Evolutionary conservation across 1,140 invertebrate genomes (phyloP), one percentile per base, ranked within the genome.

Genomic region (Brachionus manjavacas): DNA sequence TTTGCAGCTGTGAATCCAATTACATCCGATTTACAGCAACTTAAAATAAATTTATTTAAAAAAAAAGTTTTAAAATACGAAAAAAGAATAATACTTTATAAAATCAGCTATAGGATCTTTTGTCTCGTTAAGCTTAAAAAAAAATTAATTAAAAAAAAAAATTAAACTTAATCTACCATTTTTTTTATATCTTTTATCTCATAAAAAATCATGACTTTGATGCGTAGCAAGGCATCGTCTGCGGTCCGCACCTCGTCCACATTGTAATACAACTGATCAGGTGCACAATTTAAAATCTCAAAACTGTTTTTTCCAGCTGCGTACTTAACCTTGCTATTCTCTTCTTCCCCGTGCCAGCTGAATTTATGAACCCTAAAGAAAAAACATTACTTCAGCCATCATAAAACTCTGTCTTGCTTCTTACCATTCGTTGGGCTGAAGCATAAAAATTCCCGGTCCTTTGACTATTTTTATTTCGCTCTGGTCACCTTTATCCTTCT

Each of bases 171-270:
- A 39, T 12, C 4, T 86, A 89, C 88, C 89, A 89, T 89, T 9
- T 74, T 85, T 39, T 88, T 87, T 70, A 89, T 87, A 74, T 89
- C 86, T 35, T 85, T 86, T 0, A 89, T 78, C 79, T 89, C 89
- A 85, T 88, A 89, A 84, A 89, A 89, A 78, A 89, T 86, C 89
- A 89, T 89, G 20, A 89, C 85, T 83, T 89, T 89, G 3, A 89
- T 86, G 80, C 87, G 81, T 14, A 89, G 87, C 9, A 88, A 76
- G 14, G 88, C 88, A 85, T 89, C 88, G 85, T 89, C 89, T 23
- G 87, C 84, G 60, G 88, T 88, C 14, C 89, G 80, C 0, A 89
- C 88, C 79, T 89, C 87, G 85, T 89, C 88, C 86, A 88, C 88
- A 87, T 89, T 89, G 78, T 89, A 89, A 70, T 89, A 89, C 84